Evolutionary conservation across 2,113 vertebrate species (phyloP).

Genomic region (Melozone crissalis): DNA sequence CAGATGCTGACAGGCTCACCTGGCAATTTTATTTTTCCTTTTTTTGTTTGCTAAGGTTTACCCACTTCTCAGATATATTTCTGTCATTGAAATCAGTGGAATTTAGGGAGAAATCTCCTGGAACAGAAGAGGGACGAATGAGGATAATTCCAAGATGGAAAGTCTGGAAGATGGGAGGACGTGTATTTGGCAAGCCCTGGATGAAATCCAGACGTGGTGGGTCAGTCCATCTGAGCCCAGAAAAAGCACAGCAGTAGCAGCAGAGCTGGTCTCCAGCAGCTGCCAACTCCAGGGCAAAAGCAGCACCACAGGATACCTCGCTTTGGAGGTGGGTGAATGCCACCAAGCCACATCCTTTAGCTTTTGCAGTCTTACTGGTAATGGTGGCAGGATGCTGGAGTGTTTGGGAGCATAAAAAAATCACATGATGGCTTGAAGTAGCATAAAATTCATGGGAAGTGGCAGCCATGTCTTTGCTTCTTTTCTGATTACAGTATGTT

Average conservation of each 20-base stretch:
- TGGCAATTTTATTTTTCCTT: background rate
- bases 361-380: background rate
- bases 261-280: background rate
- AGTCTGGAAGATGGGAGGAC: background rate
- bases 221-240: accelerated
- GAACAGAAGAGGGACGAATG: background rate
- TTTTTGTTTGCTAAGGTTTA: background rate
- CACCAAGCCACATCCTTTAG: background rate
- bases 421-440: background rate
- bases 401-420: background rate
- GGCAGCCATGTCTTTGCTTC: background rate
- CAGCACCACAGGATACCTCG: background rate
- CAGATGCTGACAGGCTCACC: background rate
- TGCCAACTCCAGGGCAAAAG: background rate
- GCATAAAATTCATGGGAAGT: background rate
- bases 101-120: background rate
- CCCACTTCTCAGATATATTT: background rate
- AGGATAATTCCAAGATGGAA: background rate
- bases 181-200: background rate
- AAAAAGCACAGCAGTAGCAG: background rate
- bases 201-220: background rate
- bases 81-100: background rate
- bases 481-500: background rate
- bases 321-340: background rate
- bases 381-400: background rate